Evolutionary conservation across 2,888 invertebrate species (phyloP), one percentile per base, ranked within the genome.

Genomic region (Abscondita cerata): DNA sequence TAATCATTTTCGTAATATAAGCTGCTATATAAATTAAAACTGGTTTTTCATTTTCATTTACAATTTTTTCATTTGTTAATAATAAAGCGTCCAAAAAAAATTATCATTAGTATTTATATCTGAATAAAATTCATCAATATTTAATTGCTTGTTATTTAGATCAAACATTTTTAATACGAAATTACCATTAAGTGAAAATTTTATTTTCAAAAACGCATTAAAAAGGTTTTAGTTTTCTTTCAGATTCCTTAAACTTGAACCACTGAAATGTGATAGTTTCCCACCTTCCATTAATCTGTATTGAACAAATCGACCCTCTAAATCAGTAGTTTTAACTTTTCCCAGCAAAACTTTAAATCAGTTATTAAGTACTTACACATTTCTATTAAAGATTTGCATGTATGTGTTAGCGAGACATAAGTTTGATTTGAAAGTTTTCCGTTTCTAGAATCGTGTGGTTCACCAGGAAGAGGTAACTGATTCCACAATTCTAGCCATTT

Each of bases 251-350:
- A 1, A 44, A 13, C 18, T 4, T 31, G 34, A 1, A 11, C 18
- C 2, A 52, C 34, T 12, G 52, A 34, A 9, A 52, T 36, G 18
- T 38, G 52, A n/a, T 38, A 52, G 16, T 38, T 52, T 8, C 20
- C 20, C 15, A n/a, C n/a, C n/a, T n/a, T n/a, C n/a, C 38, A 57
- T 50, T n/a, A 19, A 15, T 1, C 57, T 18, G 18, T 51, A 57
- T 51, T 57, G 50, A 3, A 38, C 40, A 40, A 51, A 51, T 2
- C 57, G 25, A n/a, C 34, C 57, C 38, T 50, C 57, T 11, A 57
- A 44, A 25, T 50, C 31, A 25, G 50, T 41, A 8, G 57, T 51
- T 38, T 57, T 50, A 15, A 57, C 40, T 31, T 50, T 13, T n/a
- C 33, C 38, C 15, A 51, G 31, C 25, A 56, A 50, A 56, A 56